Conservation (phyloP, 2,113 vertebrate species). For the Ornithorhynchus anatinus region DNA sequence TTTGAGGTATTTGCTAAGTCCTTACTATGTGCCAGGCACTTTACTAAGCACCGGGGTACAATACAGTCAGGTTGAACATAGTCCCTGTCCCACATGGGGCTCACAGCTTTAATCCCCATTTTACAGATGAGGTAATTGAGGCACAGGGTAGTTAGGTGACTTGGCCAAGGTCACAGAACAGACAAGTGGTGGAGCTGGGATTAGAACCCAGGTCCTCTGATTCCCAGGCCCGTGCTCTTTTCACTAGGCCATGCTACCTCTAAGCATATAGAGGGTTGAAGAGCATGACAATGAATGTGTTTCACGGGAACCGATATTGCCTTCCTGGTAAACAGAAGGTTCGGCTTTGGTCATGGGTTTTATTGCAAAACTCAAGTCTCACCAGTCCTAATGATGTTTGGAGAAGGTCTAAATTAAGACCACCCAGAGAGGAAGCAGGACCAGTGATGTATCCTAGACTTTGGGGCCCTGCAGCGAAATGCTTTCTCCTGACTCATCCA, state of each 20-base stretch:
- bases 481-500: conserved; percentile 51
- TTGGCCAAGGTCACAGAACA: too few relatives aligned
- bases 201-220: too few relatives aligned
- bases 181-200: too few relatives aligned
- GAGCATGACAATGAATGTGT: not conserved
- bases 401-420: conserved; percentile 33
- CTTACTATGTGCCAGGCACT: too few relatives aligned
- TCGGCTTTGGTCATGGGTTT: conserved; percentile 8
- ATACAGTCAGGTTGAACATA: too few relatives aligned
- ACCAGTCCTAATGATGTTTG: conserved; percentile 28
- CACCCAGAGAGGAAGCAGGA: conserved; percentile 45
- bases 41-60: too few relatives aligned
- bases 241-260: not conserved
- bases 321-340: conserved; percentile 39
- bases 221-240: too few relatives aligned
- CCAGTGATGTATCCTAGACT: conserved; percentile 11
- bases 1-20: too few relatives aligned
- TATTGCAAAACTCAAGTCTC: conserved; percentile 6
- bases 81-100: too few relatives aligned
- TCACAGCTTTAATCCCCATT: too few relatives aligned
- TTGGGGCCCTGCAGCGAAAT: conserved; percentile 40
- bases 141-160: too few relatives aligned
- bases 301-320: conserved; percentile 1
- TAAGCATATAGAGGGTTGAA: fast-evolving
- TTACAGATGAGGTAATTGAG: too few relatives aligned